These are phyloP conservation scores for Mustelus asterias DNA, from an alignment of 2,113 vertebrate genomes.

Conservation along the genomic window DNA sequence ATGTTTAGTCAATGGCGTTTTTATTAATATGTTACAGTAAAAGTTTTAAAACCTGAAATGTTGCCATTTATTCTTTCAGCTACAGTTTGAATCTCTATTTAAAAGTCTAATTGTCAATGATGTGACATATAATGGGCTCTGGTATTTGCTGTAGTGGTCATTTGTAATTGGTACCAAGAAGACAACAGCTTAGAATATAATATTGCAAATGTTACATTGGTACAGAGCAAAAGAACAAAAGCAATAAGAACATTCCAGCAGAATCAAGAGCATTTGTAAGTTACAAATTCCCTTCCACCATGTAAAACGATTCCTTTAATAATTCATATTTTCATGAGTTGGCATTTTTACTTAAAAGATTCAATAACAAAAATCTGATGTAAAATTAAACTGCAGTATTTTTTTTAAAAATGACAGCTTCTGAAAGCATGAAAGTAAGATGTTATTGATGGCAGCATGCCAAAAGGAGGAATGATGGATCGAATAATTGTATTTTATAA, in stretches of 20 bases:
- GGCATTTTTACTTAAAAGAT: slow-evolving; percentile 1
- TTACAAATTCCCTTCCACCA: neutral
- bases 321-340: neutral
- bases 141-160: neutral
- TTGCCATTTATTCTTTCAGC: neutral
- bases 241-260: neutral
- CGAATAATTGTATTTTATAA: slow-evolving; percentile 1
- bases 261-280: neutral
- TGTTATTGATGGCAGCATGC: neutral
- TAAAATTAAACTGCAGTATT: slow-evolving; percentile 16
- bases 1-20: neutral
- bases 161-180: neutral
- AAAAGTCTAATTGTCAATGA: neutral
- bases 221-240: neutral
- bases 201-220: neutral
- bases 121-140: neutral
- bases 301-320: neutral
- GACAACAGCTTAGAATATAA: neutral
- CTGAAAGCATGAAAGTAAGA: neutral
- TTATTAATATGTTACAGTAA: neutral
- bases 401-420: neutral
- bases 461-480: neutral
- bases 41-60: neutral
- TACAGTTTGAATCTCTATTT: neutral
- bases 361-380: neutral